Evolutionary conservation across 1,140 invertebrate genomes (phyloP).

Genomic region (Nixonia krombeini): DNA sequence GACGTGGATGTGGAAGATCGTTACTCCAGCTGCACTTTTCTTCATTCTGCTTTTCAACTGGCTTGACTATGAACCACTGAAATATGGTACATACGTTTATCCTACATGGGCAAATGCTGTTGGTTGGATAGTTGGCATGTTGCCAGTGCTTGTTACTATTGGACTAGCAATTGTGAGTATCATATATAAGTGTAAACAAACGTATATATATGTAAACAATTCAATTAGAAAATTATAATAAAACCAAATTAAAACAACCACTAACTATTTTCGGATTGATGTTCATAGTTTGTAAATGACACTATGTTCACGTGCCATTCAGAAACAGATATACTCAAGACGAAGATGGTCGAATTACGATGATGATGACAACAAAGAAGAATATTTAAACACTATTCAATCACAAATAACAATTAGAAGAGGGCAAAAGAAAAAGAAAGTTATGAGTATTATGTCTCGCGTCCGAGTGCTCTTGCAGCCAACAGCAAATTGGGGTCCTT

Average conservation of each 20-base stretch:
- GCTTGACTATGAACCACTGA: constrained; percentile 84
- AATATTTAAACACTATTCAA: constrained; percentile 51
- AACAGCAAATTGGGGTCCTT: constrained; percentile 78
- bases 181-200: not conserved
- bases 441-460: constrained; percentile 51
- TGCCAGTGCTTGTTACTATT: constrained; percentile 81
- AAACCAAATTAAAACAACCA: too few relatives aligned
- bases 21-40: constrained; percentile 83
- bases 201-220: not conserved
- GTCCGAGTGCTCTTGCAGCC: constrained; percentile 75
- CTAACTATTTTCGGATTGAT: too few relatives aligned
- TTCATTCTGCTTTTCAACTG: constrained; percentile 87
- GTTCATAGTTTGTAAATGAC: not conserved
- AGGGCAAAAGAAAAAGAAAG: constrained; percentile 41
- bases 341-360: constrained; percentile 50
- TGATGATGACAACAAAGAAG: constrained; percentile 55
- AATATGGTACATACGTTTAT: constrained; percentile 81
- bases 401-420: constrained; percentile 35
- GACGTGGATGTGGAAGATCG: constrained; percentile 84
- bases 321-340: constrained; percentile 56
- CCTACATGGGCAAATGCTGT: constrained; percentile 83
- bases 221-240: too few relatives aligned
- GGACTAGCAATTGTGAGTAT: constrained; percentile 77
- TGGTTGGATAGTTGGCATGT: constrained; percentile 83
- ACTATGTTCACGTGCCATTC: not conserved